Evolutionary conservation across 2,113 vertebrate species (phyloP).

Genomic region (Python bivittatus): DNA sequence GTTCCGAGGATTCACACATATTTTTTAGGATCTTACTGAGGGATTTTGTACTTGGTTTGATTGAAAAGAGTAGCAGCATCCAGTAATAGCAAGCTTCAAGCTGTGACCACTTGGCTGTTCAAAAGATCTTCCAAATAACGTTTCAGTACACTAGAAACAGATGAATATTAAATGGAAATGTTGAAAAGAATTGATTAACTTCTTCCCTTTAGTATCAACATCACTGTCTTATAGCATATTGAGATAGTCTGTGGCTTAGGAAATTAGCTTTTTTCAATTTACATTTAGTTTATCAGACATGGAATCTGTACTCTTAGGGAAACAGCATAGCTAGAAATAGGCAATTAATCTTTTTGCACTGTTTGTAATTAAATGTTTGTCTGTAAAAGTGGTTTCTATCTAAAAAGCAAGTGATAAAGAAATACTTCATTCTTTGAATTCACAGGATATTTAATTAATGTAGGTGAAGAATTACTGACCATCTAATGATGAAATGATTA

Average conservation of each 20-base stretch:
- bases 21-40: not conserved
- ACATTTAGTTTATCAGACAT: not conserved
- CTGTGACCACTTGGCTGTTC: not conserved
- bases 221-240: not conserved
- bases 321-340: not conserved
- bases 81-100: not conserved
- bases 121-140: constrained; percentile 39
- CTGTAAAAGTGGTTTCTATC: not conserved
- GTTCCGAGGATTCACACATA: not conserved
- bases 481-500: not conserved
- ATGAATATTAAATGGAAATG: constrained; percentile 13
- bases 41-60: not conserved
- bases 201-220: not conserved
- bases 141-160: not conserved
- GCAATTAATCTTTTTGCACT: not conserved
- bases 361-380: not conserved
- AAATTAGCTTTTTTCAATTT: not conserved
- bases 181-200: not conserved
- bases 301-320: not conserved
- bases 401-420: not conserved
- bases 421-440: not conserved
- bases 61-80: not conserved
- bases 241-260: not conserved
- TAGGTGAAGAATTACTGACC: not conserved
- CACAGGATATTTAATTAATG: not conserved